Evolutionary conservation across 2,888 invertebrate species (phyloP).

Genomic region (Psylliodes chrysocephalus): DNA sequence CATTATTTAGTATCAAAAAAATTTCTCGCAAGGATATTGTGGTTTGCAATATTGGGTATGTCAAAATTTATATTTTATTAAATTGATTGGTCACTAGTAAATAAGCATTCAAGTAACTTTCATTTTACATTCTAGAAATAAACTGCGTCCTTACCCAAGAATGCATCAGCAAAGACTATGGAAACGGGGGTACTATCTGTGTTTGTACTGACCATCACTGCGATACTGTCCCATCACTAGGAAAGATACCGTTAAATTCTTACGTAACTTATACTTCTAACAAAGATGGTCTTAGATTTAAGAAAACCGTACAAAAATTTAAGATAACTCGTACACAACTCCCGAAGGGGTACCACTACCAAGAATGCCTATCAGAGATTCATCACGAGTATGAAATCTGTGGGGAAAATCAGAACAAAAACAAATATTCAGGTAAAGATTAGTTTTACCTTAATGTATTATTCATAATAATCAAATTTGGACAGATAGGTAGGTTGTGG

Average conservation of each 20-base stretch:
- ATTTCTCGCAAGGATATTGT: too few species aligned
- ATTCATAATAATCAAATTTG: too few species aligned
- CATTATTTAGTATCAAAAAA: too few species aligned
- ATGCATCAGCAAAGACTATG: constrained; percentile 36
- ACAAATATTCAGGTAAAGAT: not conserved
- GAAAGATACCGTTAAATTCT: constrained; percentile 33
- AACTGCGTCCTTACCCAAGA: not conserved
- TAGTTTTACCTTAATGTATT: not conserved
- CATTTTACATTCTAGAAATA: too few species aligned
- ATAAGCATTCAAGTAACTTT: too few species aligned
- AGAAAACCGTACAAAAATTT: constrained; percentile 18
- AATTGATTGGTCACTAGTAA: too few species aligned
- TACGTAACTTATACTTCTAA: constrained; percentile 71
- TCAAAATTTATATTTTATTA: too few species aligned
- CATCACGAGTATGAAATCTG: not conserved
- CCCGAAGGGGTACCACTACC: not conserved
- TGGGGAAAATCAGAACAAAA: not conserved
- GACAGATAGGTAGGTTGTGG: too few species aligned
- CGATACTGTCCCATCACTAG: constrained; percentile 71
- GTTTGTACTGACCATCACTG: constrained; percentile 79
- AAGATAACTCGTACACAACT: not conserved
- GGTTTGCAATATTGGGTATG: too few species aligned
- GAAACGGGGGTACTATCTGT: constrained; percentile 66
- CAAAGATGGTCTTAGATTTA: constrained; percentile 68
- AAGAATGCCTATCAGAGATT: not conserved